phyloP scores from a whole-genome alignment of 2,113 vertebrate species.

The Catharus fuscescens region DNA sequence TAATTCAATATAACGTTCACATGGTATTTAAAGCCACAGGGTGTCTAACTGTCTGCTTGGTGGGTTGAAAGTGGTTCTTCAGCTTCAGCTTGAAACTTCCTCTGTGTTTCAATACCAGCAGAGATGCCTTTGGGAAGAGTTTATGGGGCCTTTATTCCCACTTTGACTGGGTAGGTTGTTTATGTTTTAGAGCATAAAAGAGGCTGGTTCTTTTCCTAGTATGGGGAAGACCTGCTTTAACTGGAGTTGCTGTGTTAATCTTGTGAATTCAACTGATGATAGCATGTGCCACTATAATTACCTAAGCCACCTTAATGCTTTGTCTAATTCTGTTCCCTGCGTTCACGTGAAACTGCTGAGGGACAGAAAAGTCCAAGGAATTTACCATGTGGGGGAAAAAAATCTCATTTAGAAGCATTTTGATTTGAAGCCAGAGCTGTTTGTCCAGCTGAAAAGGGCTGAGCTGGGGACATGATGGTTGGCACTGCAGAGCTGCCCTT shows the following conservation, averaged over 20 bases:
- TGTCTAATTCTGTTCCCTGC: conserved; percentile 54
- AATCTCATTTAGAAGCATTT: neutral
- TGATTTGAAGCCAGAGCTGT: conserved; percentile 1
- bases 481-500: neutral
- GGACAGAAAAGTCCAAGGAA: conserved; percentile 53
- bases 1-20: neutral
- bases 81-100: neutral
- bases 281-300: conserved; percentile 67
- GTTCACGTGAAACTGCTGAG: conserved; percentile 69
- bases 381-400: conserved; percentile 9
- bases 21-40: neutral
- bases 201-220: neutral
- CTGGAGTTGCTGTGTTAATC: conserved; percentile 54
- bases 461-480: neutral
- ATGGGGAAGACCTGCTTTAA: conserved; percentile 29
- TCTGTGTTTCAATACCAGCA: neutral
- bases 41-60: neutral
- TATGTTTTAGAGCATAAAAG: neutral
- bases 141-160: neutral
- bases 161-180: neutral
- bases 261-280: conserved; percentile 62
- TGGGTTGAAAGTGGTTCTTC: neutral
- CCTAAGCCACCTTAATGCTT: conserved; percentile 67
- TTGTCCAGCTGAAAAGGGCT: conserved; percentile 8
- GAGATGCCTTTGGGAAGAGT: neutral